Evolutionary conservation across 1,140 invertebrate genomes (phyloP).

Genomic region (Leucophenga varia): DNA sequence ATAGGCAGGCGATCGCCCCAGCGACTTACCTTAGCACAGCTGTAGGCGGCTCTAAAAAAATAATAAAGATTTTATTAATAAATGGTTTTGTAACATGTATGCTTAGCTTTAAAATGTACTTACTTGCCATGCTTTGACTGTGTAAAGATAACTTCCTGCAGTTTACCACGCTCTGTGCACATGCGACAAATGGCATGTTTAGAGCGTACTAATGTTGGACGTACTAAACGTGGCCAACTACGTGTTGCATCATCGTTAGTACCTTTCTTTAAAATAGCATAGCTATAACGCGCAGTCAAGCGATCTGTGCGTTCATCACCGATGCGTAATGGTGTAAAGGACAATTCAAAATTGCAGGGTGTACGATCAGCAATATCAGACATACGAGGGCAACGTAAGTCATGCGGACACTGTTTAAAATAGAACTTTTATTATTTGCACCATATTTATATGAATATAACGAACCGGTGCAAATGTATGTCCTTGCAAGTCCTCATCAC

Average conservation of each 20-base stretch:
- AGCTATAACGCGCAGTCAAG: slow-evolving; percentile 66
- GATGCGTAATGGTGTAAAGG: slow-evolving; percentile 64
- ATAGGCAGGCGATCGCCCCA: slow-evolving; percentile 77
- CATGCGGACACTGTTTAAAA: slow-evolving; percentile 74
- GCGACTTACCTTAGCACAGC: slow-evolving; percentile 67
- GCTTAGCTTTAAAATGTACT: slow-evolving; percentile 20
- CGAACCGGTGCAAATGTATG: slow-evolving; percentile 77
- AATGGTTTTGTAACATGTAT: too few species aligned
- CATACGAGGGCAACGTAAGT: slow-evolving; percentile 69
- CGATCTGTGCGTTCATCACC: slow-evolving; percentile 47
- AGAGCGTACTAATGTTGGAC: slow-evolving; percentile 65
- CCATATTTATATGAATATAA: background rate
- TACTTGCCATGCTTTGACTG: slow-evolving; percentile 71
- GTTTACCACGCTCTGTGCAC: slow-evolving; percentile 72
- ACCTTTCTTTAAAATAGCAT: slow-evolving; percentile 80
- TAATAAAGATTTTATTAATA: too few species aligned
- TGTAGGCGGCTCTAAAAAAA: slow-evolving; percentile 62
- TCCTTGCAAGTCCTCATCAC: slow-evolving; percentile 51
- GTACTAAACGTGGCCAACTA: slow-evolving; percentile 78
- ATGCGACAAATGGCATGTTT: slow-evolving; percentile 75
- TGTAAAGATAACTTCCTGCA: slow-evolving; percentile 78
- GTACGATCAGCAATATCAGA: slow-evolving; percentile 59
- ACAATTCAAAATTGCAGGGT: slow-evolving; percentile 76
- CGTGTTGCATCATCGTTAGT: slow-evolving; percentile 56
- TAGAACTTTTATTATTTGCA: background rate